phyloP scores from a whole-genome alignment of 2,888 invertebrate genomes.

The Caenorhabditis plicata region DNA sequence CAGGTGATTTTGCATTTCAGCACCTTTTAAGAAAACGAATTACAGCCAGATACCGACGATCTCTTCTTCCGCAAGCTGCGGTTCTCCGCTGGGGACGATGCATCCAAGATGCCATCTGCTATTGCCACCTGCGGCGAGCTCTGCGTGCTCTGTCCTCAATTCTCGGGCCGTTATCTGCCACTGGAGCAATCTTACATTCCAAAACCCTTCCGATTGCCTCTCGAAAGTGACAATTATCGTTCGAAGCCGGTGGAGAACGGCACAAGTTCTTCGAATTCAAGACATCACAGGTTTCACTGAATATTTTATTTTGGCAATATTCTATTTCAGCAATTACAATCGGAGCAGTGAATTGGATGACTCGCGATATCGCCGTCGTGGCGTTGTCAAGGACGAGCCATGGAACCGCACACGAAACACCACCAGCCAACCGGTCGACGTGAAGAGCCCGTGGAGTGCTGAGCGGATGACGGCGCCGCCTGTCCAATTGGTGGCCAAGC shows the following conservation, averaged over 20 bases:
- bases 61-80: constrained; percentile 64
- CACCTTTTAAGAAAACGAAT: constrained; percentile 1
- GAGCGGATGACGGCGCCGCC: constrained; percentile 6
- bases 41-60: constrained; percentile 72
- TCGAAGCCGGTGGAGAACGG: constrained; percentile 24
- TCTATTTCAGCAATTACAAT: no score
- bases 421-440: constrained; percentile 3
- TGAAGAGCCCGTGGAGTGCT: constrained; percentile 26
- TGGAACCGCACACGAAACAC: constrained; percentile 52
- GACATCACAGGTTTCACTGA: constrained; percentile 14
- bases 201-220: constrained; percentile 45
- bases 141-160: constrained; percentile 69
- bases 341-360: constrained; percentile 34
- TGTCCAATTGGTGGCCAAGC: background rate
- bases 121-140: constrained; percentile 87
- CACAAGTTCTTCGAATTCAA: no score
- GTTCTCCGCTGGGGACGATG: constrained; percentile 86
- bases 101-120: constrained; percentile 74
- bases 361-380: constrained; percentile 52
- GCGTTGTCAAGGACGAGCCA: constrained; percentile 58
- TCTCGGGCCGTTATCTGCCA: constrained; percentile 60
- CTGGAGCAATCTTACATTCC: constrained; percentile 64
- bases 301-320: no score
- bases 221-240: constrained; percentile 48
- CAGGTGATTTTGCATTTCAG: constrained; percentile 72